A percentile compares a stretch with the other conserved stretches of the same genome.
phyloP scores from a whole-genome alignment of 2,888 invertebrate species.

The Trimorus sp. region DNA sequence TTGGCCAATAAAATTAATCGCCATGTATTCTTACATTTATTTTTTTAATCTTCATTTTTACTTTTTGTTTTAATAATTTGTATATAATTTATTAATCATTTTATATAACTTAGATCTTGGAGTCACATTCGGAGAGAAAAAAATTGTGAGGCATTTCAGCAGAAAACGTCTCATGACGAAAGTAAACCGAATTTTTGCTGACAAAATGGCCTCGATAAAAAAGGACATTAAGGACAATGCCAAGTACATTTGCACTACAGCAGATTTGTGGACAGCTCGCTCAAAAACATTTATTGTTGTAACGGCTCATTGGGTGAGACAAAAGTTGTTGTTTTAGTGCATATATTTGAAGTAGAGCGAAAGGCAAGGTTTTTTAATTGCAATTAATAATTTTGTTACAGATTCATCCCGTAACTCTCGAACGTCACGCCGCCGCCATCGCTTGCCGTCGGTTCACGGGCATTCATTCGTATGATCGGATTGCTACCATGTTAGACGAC shows the following conservation, averaged over 20 bases:
- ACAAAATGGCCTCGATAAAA: not conserved
- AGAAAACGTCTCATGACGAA: constrained; percentile 4
- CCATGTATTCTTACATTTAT: too few species aligned
- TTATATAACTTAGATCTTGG: constrained; percentile 4
- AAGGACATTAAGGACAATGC: constrained; percentile 7
- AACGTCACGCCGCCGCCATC: constrained; percentile 16
- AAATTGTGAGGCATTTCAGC: constrained; percentile 6
- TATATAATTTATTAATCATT: not conserved
- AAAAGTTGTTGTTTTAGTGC: too few species aligned
- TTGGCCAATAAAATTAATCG: too few species aligned
- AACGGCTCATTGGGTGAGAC: constrained; percentile 18
- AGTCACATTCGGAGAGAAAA: constrained; percentile 8
- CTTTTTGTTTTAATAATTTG: not conserved
- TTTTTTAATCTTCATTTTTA: not conserved
- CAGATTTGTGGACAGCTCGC: constrained; percentile 19
- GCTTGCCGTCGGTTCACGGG: constrained; percentile 21
- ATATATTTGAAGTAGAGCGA: too few species aligned
- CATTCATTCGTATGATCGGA: constrained; percentile 3
- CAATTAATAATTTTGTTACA: not conserved
- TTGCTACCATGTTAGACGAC: constrained; percentile 5
- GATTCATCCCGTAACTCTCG: constrained; percentile 6
- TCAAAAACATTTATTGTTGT: constrained; percentile 21
- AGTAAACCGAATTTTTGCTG: not conserved
- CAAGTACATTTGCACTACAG: constrained; percentile 14
- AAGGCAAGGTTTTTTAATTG: too few species aligned